A percentile compares a stretch with the other conserved stretches of the same genome.
Conservation (phyloP, 2,888 invertebrate species). For the Ditula angustiorana region DNA sequence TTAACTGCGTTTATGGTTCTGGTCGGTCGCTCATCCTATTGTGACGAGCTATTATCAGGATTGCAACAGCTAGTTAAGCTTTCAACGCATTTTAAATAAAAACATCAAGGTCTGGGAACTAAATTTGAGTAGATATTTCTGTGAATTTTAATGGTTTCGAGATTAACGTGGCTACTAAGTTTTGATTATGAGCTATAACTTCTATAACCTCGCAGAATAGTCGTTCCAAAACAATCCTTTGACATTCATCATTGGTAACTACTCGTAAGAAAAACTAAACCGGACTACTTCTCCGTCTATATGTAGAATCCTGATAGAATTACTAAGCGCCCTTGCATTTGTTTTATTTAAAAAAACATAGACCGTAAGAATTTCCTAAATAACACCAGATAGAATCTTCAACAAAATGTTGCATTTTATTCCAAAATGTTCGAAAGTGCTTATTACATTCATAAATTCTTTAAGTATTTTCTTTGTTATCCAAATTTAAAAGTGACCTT, state of each 20-base stretch:
- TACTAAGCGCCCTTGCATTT: no score
- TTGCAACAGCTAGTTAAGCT: conserved; percentile 24
- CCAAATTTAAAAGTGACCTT: background rate
- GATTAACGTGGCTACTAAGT: background rate
- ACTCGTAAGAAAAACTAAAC: no score
- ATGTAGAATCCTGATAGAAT: no score
- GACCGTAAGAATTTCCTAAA: no score
- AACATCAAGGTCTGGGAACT: conserved; percentile 26
- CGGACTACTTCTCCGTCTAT: no score
- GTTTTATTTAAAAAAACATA: no score
- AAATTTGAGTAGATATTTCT: conserved; percentile 1
- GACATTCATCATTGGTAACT: no score
- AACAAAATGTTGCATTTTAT: background rate
- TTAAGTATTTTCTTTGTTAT: background rate
- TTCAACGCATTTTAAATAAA: conserved; percentile 7
- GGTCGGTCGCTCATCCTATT: conserved; percentile 16
- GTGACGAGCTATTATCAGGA: background rate
- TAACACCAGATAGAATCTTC: no score
- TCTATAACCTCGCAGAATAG: background rate
- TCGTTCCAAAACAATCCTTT: background rate
- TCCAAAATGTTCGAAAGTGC: background rate
- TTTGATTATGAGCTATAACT: no score
- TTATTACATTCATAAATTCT: background rate
- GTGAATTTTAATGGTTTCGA: background rate
- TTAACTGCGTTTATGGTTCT: conserved; percentile 16